Conservation (phyloP, 2,888 invertebrate species). For the Taphrorychus bicolor region DNA sequence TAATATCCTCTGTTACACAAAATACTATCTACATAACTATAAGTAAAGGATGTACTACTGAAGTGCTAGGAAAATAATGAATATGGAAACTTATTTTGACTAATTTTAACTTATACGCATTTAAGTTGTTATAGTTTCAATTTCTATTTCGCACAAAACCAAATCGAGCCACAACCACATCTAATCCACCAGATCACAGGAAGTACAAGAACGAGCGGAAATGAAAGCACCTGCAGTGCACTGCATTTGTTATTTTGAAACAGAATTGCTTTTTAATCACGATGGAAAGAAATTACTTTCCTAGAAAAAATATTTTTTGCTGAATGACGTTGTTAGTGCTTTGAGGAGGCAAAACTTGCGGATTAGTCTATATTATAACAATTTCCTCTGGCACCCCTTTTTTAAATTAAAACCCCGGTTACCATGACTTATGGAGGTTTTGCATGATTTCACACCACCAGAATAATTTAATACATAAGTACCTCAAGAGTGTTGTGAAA, state of each 20-base stretch:
- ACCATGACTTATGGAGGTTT: neutral
- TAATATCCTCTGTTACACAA: no score
- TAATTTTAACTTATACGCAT: no score
- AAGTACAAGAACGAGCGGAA: neutral
- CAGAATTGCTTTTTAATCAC: neutral
- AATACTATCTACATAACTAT: no score
- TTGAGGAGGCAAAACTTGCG: neutral
- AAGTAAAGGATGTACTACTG: no score
- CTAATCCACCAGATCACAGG: neutral
- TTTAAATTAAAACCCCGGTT: neutral
- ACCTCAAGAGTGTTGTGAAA: neutral
- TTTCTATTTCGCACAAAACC: no score
- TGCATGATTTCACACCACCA: no score
- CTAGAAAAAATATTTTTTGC: neutral
- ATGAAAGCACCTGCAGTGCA: no score
- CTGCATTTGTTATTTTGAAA: neutral
- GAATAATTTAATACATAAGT: neutral
- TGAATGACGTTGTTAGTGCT: neutral
- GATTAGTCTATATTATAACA: neutral
- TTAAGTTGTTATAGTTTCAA: no score
- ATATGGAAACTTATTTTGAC: no score
- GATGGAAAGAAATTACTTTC: neutral
- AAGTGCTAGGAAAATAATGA: no score
- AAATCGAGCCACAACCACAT: no score
- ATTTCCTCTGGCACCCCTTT: neutral